Base-by-base conservation (phyloP, 1,140 invertebrate genomes). In the Trichomalopsis sarcophagae region DNA sequence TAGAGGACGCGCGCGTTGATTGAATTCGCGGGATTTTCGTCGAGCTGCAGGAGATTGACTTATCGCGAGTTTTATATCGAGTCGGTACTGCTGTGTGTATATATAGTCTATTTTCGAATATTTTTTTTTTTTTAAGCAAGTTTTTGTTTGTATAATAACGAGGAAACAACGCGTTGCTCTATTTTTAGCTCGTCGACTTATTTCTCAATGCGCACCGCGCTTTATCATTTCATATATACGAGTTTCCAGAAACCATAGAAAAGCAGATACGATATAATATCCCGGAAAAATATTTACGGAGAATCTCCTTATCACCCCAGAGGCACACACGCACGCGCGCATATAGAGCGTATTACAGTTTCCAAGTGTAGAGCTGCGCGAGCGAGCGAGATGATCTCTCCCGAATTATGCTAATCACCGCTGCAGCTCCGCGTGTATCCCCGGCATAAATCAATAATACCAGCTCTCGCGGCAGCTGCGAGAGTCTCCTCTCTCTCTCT, bases 381-480 rank as follows among this genome's bases (percentile, higher is more conserved):
- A 62, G 40, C 55, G 17, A 14, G 17, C 5, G 55, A n/a, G 55
- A 62, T 21, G 55, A 62, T n/a, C 55, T 62, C 21, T 62, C 55
- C 55, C 55, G 55, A 62, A 21, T 62, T 62, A 62, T 62, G 55
- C 55, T 62, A 62, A 62, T 62, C 55, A 62, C 55, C 17, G 55
- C 1, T n/a, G 55, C 55, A 62, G 55, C 55, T 6, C 17, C 2
- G 55, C 21, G 0, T 36, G 5, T 7, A 62, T n/a, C 21, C 21
- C 55, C 55, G 55, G 55, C 55, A 62, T 62, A 62, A 62, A 62
- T 62, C 55, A 62, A 62, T 62, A 62, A 62, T 62, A 62, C 55
- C 21, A 27, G 27, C 27, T 27, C 27, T 27, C 5, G 6, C 55
- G 55, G 21, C 33, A 36, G 33, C 40, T 44, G 40, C 40, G 50